A percentile compares a stretch with the other conserved stretches of the same genome.
Evolutionary conservation across 2,113 vertebrate species (phyloP).

Genomic region (Alosa alosa): DNA sequence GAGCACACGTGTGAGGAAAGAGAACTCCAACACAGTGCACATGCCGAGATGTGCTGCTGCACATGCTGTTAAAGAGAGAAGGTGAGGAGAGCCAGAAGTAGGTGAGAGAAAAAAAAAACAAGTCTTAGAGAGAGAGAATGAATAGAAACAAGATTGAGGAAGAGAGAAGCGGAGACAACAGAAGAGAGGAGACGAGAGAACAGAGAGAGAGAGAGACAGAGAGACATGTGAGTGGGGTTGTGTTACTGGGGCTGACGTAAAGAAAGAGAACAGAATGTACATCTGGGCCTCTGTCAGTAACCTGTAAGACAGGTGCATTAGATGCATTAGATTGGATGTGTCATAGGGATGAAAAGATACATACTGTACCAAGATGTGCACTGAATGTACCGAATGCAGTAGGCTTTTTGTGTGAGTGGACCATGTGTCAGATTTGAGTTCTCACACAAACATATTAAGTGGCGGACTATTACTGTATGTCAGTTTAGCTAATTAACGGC

Average conservation of each 20-base stretch:
- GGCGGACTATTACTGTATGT: too few relatives aligned
- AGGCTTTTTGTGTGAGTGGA: too few relatives aligned
- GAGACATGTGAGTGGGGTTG: neutral
- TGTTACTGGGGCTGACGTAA: neutral
- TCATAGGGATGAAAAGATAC: neutral
- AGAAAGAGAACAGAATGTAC: neutral
- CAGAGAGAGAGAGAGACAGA: neutral
- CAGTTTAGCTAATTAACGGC: too few relatives aligned
- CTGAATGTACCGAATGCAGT: too few relatives aligned
- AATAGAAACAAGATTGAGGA: neutral
- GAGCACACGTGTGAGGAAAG: too few relatives aligned
- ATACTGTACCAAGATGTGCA: too few relatives aligned
- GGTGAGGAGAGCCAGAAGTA: neutral
- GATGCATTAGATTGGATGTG: neutral
- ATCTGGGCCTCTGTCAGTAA: neutral
- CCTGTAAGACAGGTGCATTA: neutral
- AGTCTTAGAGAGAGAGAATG: neutral
- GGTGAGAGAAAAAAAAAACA: too few relatives aligned
- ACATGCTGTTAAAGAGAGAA: neutral
- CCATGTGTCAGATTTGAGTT: too few relatives aligned
- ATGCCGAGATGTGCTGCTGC: neutral
- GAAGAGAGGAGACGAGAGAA: neutral
- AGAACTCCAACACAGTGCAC: neutral
- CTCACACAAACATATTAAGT: too few relatives aligned
- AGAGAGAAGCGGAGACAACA: too few relatives aligned